phyloP scores from a whole-genome alignment of 2,888 invertebrate species.

The Diloba caeruleocephala region DNA sequence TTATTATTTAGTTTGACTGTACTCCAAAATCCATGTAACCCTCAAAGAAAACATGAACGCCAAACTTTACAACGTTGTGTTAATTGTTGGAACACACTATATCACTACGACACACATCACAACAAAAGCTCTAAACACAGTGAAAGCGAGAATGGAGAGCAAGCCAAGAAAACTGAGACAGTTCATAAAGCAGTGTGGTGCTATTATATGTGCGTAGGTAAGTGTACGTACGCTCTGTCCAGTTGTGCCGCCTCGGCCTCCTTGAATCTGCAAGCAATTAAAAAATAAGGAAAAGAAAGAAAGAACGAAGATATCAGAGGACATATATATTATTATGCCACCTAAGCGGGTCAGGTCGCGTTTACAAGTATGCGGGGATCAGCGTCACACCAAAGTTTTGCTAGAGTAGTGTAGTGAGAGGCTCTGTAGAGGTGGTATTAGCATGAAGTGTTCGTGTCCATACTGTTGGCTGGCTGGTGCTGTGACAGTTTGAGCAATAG shows the following conservation, averaged over 20 bases:
- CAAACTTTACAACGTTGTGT: conserved; percentile 20
- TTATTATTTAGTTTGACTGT: neutral
- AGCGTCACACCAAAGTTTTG: conserved; percentile 78
- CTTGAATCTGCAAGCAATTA: conserved; percentile 95
- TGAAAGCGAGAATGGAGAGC: conserved; percentile 63
- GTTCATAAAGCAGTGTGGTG: conserved; percentile 70
- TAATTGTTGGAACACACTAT: conserved; percentile 30
- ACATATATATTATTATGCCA: conserved; percentile 72
- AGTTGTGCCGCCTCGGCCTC: conserved; percentile 93
- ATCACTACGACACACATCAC: conserved; percentile 45
- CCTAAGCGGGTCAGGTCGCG: conserved; percentile 73
- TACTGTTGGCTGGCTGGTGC: conserved; percentile 38
- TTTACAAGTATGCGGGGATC: conserved; percentile 67
- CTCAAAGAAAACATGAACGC: conserved; percentile 5
- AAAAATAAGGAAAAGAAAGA: conserved; percentile 87
- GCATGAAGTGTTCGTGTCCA: conserved; percentile 62
- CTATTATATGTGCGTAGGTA: conserved; percentile 75
- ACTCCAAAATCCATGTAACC: conserved; percentile 15
- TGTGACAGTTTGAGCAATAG: conserved; percentile 59
- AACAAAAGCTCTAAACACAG: conserved; percentile 50
- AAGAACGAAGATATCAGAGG: conserved; percentile 74
- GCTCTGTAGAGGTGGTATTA: conserved; percentile 68
- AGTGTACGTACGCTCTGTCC: conserved; percentile 95
- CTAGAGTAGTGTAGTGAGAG: conserved; percentile 76
- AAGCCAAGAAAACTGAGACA: conserved; percentile 75